phyloP scores from a whole-genome alignment of 2,888 invertebrate species.

The Torymus texanus region DNA sequence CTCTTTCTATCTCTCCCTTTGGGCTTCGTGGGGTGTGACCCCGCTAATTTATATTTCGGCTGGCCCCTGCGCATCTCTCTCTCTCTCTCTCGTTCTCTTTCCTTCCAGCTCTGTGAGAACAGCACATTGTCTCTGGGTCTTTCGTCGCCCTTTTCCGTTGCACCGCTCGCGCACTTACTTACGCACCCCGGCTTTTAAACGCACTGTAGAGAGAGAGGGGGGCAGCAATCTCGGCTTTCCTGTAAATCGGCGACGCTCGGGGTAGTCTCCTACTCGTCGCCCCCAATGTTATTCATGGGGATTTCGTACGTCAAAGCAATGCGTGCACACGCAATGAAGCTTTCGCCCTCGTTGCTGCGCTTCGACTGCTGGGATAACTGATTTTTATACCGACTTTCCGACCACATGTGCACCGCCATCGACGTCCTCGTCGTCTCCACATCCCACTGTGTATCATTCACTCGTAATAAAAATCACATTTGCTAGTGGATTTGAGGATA shows the following conservation, averaged over 20 bases:
- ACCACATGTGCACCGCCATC: slow-evolving; percentile 3
- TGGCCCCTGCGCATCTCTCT: neutral
- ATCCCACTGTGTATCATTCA: slow-evolving; percentile 43
- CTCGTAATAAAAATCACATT: slow-evolving; percentile 52
- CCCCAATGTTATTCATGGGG: slow-evolving; percentile 54
- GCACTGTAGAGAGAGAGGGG: neutral
- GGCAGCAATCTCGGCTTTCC: slow-evolving; percentile 48
- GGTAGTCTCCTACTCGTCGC: no score
- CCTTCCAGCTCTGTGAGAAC: slow-evolving; percentile 31
- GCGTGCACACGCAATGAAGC: neutral
- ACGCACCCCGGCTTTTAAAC: neutral
- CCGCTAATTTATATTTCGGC: slow-evolving; percentile 62
- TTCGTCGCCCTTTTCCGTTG: neutral
- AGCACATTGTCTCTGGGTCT: slow-evolving; percentile 44
- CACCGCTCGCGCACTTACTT: neutral
- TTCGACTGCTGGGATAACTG: slow-evolving; percentile 9
- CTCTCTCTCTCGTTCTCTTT: no score
- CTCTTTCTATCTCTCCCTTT: neutral
- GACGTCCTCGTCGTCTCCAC: neutral
- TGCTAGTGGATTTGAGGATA: slow-evolving; percentile 38
- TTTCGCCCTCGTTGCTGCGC: slow-evolving; percentile 8
- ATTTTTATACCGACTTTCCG: slow-evolving; percentile 33
- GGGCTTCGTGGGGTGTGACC: slow-evolving; percentile 59
- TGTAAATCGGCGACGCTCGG: slow-evolving; percentile 40
- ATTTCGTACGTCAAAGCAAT: slow-evolving; percentile 49